Base-by-base conservation (phyloP, 2,888 invertebrate species). In the Diaphora mendica region DNA sequence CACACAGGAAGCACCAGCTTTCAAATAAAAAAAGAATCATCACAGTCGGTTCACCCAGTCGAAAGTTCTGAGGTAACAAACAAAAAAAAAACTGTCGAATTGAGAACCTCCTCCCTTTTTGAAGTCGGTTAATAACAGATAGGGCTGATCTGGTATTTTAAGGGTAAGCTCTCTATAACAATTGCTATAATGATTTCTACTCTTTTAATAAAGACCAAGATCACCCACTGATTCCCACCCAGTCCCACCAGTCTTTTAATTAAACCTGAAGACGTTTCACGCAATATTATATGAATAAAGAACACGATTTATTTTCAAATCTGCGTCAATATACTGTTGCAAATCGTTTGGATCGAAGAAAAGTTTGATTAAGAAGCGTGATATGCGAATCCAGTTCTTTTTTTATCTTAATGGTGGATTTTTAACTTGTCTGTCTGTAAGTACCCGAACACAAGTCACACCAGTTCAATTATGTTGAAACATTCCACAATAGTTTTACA, bases 401-500 rank as follows among this genome's bases (percentile, higher is more conserved):
- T 30, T 59, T 39, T 7, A 17, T 62, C 30, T 30, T 13, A 59
- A 26, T 26, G 59, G 59, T 26, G 1, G 13, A 26, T 26, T 62
- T 30, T 62, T 17, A 17, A 30, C 17, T 30, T 62, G 7, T 30
- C 7, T 30, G 30, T n/a, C 2, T 23, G n/a, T 55, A n/a, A 3
- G 51, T 62, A 62, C 30, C 17, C 17, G 62, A 30, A 20, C 30
- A 30, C 80, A n/a, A 51, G 79, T 82, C 74, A 7, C 2, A 67
- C 75, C 39, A 72, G 80, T 74, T 74, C n/a, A 42, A n/a, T 66
- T 35, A 11, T 67, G 74, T 30, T 77, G 64, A 64, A 73, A 35
- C 69, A 72, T 71, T 75, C 75, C 30, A 71, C 48, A 44, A 69
- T 35, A 48, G 71, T 66, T 59, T 42, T 68, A 59, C 67, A 73